Conservation (phyloP, 1,140 invertebrate genomes). For the Eurosta solidaginis region DNA sequence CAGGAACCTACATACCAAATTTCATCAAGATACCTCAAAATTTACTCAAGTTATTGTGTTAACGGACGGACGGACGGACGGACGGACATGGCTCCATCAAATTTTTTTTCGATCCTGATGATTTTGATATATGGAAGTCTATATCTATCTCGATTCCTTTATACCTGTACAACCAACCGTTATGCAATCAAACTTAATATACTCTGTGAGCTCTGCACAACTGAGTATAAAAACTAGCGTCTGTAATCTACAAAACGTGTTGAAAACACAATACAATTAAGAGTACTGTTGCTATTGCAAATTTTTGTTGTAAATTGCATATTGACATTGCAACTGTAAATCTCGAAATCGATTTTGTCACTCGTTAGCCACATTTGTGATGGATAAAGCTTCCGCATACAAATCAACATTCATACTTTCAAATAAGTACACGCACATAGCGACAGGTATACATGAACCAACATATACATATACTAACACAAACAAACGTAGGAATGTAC, state of each 20-base stretch:
- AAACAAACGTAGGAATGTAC: background rate
- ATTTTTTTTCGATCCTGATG: too few species aligned
- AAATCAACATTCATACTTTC: background rate
- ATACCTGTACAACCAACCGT: too few species aligned
- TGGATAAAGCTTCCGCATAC: background rate
- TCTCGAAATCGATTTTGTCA: conserved; percentile 20
- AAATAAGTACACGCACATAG: too few species aligned
- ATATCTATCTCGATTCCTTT: too few species aligned
- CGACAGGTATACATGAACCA: too few species aligned
- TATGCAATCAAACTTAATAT: background rate
- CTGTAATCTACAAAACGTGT: background rate
- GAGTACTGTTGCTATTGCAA: background rate
- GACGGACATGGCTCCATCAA: too few species aligned
- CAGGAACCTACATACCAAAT: too few species aligned
- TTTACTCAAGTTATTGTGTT: too few species aligned
- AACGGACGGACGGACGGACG: too few species aligned
- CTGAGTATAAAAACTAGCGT: background rate
- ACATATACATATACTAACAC: too few species aligned
- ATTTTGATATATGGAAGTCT: too few species aligned
- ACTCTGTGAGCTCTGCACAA: background rate
- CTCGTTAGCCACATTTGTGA: conserved; percentile 8
- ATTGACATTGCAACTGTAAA: background rate
- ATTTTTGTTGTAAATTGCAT: conserved; percentile 9
- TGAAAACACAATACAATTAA: conserved; percentile 20
- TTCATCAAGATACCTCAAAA: too few species aligned